Evolutionary conservation across 2,797 vertebrate genomes (phyloP), one percentile per base, ranked within the genome.

Genomic region (Semotilus atromaculatus): DNA sequence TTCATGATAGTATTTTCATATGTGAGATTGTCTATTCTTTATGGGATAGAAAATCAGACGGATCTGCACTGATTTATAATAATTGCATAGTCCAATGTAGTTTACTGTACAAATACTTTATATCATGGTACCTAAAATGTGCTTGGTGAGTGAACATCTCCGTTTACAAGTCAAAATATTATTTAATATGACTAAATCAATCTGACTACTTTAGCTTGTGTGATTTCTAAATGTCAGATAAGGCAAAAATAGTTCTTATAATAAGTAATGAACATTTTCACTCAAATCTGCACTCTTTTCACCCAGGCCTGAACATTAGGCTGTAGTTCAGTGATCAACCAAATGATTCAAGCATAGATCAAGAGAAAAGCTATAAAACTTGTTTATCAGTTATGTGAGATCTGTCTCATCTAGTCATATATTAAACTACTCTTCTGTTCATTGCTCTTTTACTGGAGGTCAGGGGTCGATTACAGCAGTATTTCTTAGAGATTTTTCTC

Each of bases 361-460:
- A 80, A 84, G 86, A 94, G 89, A 86, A 82, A 89, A 73, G 95
- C 94, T 95, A 95, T 98, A 96, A 97, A 96, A 95, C 90, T 93
- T 95, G 95, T 97, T 98, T 98, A 97, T 98, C 97, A 97, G 89
- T 94, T 95, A 94, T 91, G 91, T 93, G 93, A 93, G 94, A 92
- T 93, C 93, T 92, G 92, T 92, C 95, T 95, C 92, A 94, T 94
- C 94, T 92, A 93, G 96, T 96, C 96, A 96, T 96, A 96, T 93
- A 96, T 97, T 97, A 97, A 97, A 95, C 93, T 91, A 85, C 91
- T 91, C 90, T 94, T 92, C 90, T 91, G 96, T 94, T 96, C 95
- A 91, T 95, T 96, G 96, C 89, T 88, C 92, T 92, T 95, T 94
- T 93, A 93, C 93, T 93, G 58, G 67, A 90, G 94, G 93, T 94